Evolutionary conservation across 1,140 invertebrate species (phyloP).

Genomic region (Drosophila burlai): DNA sequence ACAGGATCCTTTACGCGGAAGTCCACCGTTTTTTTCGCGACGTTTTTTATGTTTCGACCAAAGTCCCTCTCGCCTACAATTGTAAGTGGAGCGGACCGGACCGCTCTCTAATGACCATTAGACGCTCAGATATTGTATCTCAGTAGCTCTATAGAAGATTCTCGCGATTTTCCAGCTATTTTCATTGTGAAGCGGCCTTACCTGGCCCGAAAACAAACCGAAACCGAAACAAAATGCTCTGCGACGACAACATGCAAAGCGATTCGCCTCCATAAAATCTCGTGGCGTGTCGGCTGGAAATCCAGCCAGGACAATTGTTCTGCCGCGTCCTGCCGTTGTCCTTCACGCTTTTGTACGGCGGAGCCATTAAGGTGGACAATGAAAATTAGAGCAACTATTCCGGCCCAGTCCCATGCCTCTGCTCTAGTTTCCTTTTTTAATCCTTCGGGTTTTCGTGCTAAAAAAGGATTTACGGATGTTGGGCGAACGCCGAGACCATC

Average conservation of each 20-base stretch:
- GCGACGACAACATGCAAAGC: constrained; percentile 28
- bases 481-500: constrained; percentile 2
- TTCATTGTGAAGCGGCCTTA: constrained; percentile 74
- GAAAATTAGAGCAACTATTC: constrained; percentile 81
- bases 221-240: constrained; percentile 29
- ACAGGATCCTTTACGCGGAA: constrained; percentile 65
- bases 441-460: constrained; percentile 80
- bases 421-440: constrained; percentile 83
- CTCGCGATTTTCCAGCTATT: constrained; percentile 77
- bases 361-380: constrained; percentile 71
- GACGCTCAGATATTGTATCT: constrained; percentile 13
- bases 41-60: constrained; percentile 40
- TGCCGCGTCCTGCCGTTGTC: constrained; percentile 57
- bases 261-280: constrained; percentile 36
- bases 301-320: constrained; percentile 29
- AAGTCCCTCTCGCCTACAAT: constrained; percentile 43
- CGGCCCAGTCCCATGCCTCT: constrained; percentile 26
- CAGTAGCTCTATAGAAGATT: constrained; percentile 43
- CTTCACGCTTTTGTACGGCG: constrained; percentile 76
- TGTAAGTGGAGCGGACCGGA: constrained; percentile 66
- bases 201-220: constrained; percentile 50
- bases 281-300: constrained; percentile 43
- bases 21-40: constrained; percentile 31
- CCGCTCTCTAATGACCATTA: constrained; percentile 44
- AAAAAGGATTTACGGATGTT: constrained; percentile 81